Percentiles rank a stretch among this genome's conserved stretches.
Evolutionary conservation across 1,140 invertebrate genomes (phyloP).

Genomic region (Lepidurus couesii): DNA sequence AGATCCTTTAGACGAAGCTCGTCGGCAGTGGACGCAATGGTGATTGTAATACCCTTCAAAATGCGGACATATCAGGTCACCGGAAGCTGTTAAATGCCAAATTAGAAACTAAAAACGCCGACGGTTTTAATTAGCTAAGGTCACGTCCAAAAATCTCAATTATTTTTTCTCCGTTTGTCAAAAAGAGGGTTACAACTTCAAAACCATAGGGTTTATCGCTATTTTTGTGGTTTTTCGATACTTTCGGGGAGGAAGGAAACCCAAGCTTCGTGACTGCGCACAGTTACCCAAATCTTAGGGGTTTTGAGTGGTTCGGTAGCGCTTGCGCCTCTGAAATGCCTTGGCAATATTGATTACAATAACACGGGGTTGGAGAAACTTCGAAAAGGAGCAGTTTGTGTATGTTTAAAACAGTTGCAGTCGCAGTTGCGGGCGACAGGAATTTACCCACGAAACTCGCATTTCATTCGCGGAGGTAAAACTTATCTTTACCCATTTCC

Average conservation of each 20-base stretch:
- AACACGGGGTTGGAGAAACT: background rate
- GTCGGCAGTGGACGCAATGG: slow-evolving; percentile 26
- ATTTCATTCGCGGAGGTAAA: background rate
- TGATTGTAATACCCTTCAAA: background rate
- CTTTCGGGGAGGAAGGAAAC: background rate
- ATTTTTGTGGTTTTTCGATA: background rate
- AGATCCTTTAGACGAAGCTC: slow-evolving; percentile 25
- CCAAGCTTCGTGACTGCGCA: background rate
- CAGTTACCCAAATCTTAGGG: background rate
- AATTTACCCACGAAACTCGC: background rate
- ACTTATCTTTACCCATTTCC: background rate
- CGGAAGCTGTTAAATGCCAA: background rate
- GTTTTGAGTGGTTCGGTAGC: background rate
- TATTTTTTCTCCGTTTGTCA: background rate
- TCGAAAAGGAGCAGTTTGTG: background rate
- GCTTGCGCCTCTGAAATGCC: slow-evolving; percentile 5
- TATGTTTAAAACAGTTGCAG: background rate
- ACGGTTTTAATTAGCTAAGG: background rate
- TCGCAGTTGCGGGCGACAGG: background rate
- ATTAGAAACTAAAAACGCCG: background rate
- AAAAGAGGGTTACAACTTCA: background rate
- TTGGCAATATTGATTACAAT: slow-evolving; percentile 8
- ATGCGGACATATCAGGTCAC: slow-evolving; percentile 16
- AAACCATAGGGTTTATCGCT: background rate
- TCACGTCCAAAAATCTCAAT: background rate